Evolutionary conservation across 2,113 vertebrate species (phyloP).

Genomic region (Ctenodactylus gundi): DNA sequence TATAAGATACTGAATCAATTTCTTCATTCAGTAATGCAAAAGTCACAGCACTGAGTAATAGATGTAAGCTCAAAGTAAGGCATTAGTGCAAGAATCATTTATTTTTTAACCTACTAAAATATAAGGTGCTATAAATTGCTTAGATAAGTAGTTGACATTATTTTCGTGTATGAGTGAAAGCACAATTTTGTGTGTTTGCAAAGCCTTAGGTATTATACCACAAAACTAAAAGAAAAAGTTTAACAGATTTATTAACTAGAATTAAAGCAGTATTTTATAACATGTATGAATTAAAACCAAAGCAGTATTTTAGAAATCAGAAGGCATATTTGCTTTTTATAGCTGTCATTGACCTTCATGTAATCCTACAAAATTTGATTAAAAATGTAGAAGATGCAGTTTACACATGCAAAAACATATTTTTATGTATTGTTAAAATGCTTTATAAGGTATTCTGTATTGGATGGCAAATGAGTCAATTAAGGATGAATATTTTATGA

Average conservation of each 20-base stretch:
- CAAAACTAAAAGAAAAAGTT: neutral
- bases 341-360: neutral
- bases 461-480: neutral
- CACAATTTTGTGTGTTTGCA: neutral
- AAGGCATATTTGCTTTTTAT: neutral
- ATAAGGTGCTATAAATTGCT: constrained; percentile 34
- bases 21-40: constrained; percentile 22
- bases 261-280: neutral
- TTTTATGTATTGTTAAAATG: constrained; percentile 4
- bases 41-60: neutral
- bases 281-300: neutral
- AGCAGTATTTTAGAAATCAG: neutral
- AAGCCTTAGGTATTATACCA: neutral
- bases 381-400: neutral
- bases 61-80: neutral
- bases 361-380: neutral
- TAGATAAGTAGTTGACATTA: constrained; percentile 41
- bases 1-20: neutral
- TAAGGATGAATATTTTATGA: neutral
- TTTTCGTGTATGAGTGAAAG: neutral
- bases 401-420: neutral
- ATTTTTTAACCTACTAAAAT: constrained; percentile 13
- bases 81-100: constrained; percentile 23
- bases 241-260: neutral
- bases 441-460: neutral